Evolutionary conservation across 2,888 invertebrate genomes (phyloP).

Genomic region (Tetheella fluctuosa): DNA sequence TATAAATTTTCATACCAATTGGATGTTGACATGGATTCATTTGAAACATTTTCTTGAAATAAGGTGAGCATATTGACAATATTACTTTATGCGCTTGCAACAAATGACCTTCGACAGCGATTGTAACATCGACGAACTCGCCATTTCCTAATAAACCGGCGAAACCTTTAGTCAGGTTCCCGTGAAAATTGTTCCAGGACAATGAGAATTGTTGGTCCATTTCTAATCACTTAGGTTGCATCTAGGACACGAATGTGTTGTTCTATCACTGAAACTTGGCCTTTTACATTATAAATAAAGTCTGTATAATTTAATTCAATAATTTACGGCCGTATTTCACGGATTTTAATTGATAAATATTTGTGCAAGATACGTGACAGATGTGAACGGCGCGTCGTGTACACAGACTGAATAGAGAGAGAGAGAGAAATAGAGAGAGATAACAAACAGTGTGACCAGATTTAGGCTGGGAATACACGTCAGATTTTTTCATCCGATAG

Average conservation of each 20-base stretch:
- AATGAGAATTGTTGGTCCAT: conserved; percentile 88
- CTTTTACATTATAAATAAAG: neutral
- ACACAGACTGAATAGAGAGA: too few relatives aligned
- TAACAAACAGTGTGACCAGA: too few relatives aligned
- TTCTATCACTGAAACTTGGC: neutral
- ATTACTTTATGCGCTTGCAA: conserved; percentile 89
- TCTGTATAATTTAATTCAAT: conserved; percentile 30
- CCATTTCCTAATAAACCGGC: conserved; percentile 84
- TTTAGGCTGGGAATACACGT: too few relatives aligned
- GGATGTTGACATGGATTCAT: conserved; percentile 87
- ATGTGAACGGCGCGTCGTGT: conserved; percentile 50
- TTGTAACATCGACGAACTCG: conserved; percentile 85
- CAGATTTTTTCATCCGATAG: too few relatives aligned
- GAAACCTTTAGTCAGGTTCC: conserved; percentile 87
- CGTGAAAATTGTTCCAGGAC: conserved; percentile 90
- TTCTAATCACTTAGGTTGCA: conserved; percentile 68
- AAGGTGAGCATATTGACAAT: conserved; percentile 88
- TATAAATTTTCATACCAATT: conserved; percentile 70
- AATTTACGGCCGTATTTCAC: conserved; percentile 35
- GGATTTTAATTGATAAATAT: conserved; percentile 45
- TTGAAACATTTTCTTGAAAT: conserved; percentile 88
- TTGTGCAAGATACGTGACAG: conserved; percentile 50
- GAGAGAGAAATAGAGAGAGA: too few relatives aligned
- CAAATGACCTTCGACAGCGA: conserved; percentile 86
- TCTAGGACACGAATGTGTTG: conserved; percentile 43